Conservation (phyloP, 2,888 invertebrate genomes). For the Zeuzera pyrina region DNA sequence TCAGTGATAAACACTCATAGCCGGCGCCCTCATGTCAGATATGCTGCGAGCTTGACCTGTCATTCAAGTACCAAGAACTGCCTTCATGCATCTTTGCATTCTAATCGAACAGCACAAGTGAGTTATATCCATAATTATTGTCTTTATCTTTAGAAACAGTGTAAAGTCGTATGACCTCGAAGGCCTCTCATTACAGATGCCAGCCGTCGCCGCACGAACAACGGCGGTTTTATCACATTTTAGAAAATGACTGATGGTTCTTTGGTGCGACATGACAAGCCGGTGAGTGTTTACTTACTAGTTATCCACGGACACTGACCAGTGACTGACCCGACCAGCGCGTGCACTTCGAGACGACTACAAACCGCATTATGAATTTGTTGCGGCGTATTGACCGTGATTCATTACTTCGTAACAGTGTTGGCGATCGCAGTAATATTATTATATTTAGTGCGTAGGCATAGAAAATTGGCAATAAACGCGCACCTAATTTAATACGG, state of each 20-base stretch:
- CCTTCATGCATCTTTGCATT: conserved; percentile 60
- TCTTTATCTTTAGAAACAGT: conserved; percentile 12
- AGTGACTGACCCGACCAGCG: neutral
- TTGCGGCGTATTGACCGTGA: conserved; percentile 3
- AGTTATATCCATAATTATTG: conserved; percentile 20
- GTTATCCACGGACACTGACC: conserved; percentile 4
- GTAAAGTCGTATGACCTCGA: conserved; percentile 44
- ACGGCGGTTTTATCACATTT: conserved; percentile 68
- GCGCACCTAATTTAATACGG: no score
- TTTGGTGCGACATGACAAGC: conserved; percentile 52
- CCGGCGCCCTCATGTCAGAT: conserved; percentile 43
- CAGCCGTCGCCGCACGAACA: conserved; percentile 63
- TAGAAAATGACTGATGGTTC: conserved; percentile 70
- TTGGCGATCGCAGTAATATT: no score
- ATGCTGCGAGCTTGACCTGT: conserved; percentile 48
- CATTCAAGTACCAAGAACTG: conserved; percentile 37
- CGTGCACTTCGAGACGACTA: neutral
- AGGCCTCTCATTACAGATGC: conserved; percentile 58
- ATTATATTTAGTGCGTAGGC: no score
- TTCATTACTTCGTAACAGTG: no score
- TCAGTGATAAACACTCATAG: conserved; percentile 58
- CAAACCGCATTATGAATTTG: neutral
- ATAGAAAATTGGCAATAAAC: no score
- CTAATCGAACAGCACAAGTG: conserved; percentile 54
- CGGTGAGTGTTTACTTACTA: conserved; percentile 43